These are phyloP conservation scores for Peromyscus nudipes DNA, from an alignment of 2,797 vertebrate genomes.

Conservation along the genomic window DNA sequence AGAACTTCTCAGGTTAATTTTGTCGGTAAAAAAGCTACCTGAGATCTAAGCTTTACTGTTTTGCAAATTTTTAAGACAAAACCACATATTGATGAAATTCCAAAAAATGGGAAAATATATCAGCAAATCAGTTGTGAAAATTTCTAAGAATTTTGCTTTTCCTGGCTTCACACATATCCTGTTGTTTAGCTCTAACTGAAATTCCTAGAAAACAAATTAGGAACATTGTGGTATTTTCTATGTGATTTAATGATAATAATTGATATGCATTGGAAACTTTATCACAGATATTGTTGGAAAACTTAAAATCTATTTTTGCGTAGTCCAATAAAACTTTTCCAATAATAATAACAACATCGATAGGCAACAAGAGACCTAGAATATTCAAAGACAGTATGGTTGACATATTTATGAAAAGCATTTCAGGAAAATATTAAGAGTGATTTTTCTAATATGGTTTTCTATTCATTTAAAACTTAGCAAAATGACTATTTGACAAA, in stretches of 20 bases:
- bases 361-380: neutral
- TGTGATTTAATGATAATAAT: neutral
- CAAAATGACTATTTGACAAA: neutral
- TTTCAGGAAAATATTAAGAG: neutral
- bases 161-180: neutral
- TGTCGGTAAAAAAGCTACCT: neutral
- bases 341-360: neutral
- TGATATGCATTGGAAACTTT: neutral
- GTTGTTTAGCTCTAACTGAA: neutral
- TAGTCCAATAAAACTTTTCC: neutral
- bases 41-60: neutral
- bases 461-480: neutral
- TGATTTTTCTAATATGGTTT: neutral
- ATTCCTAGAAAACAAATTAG: neutral
- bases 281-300: neutral
- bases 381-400: neutral
- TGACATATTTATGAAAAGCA: neutral
- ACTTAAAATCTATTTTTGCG: neutral
- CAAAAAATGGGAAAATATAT: neutral
- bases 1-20: neutral
- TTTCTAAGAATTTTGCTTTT: neutral
- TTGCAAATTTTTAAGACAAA: conserved; percentile 2
- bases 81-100: neutral
- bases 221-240: neutral
- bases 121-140: neutral